Evolutionary conservation across 2,797 vertebrate species (phyloP).

Genomic region (Crotalus adamanteus): DNA sequence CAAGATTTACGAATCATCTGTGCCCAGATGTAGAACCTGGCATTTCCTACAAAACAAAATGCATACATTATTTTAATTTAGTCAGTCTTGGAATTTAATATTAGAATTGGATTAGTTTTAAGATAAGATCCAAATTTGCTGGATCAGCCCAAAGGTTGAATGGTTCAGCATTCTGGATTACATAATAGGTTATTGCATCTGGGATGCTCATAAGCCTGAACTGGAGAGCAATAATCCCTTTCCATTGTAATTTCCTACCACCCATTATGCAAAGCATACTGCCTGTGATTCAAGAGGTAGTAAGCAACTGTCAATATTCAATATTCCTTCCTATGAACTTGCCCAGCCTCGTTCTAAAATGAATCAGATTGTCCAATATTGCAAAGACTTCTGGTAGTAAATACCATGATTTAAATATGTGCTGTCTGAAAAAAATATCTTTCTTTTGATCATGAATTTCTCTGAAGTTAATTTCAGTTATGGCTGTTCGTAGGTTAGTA

Average conservation of each 20-base stretch:
- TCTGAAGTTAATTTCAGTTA: not conserved
- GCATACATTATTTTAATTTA: not conserved
- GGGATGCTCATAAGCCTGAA: not conserved
- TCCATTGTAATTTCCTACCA: not conserved
- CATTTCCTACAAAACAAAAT: not conserved
- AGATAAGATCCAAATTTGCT: not conserved
- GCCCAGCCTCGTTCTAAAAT: not conserved
- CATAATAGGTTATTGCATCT: not conserved
- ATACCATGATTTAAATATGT: not conserved
- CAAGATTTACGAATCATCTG: not conserved
- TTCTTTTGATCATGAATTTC: not conserved
- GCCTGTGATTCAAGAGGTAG: not conserved
- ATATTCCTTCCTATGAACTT: not conserved
- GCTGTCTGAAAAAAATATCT: not conserved
- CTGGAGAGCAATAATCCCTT: not conserved
- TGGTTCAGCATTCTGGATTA: not conserved
- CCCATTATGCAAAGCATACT: not conserved
- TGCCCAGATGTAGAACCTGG: not conserved
- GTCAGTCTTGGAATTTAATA: fast-evolving
- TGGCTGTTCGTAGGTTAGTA: not conserved
- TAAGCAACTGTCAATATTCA: not conserved
- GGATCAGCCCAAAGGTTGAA: not conserved
- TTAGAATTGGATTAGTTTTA: not conserved
- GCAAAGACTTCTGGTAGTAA: not conserved
- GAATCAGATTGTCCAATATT: not conserved